Conservation (phyloP, 1,140 invertebrate species). For the Tyrophagus putrescentiae region DNA sequence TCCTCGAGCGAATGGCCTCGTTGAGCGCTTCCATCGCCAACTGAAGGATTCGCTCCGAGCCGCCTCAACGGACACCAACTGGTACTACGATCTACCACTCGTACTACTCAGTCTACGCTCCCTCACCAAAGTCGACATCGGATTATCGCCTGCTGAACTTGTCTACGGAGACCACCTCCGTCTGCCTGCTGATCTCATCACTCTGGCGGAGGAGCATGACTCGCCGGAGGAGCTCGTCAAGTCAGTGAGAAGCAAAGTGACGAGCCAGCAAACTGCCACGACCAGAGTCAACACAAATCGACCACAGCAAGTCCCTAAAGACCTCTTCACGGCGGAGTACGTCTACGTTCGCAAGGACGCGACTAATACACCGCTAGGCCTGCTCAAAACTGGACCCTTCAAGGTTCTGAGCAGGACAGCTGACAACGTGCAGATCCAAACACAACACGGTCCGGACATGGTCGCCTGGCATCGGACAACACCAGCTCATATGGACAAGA, state of each 20-base stretch:
- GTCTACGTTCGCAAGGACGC: not conserved
- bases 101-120: slow-evolving; percentile 31
- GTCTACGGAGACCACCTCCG: slow-evolving; percentile 24
- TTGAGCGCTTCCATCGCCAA: slow-evolving; percentile 25
- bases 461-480: no score
- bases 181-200: slow-evolving; percentile 26
- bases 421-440: no score
- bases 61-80: slow-evolving; percentile 24
- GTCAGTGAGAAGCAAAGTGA: not conserved
- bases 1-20: not conserved
- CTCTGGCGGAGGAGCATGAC: not conserved
- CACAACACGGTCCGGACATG: no score
- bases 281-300: not conserved
- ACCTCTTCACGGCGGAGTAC: not conserved
- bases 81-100: slow-evolving; percentile 31
- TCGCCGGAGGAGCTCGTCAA: not conserved
- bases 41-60: not conserved
- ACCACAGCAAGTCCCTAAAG: not conserved
- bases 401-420: no score
- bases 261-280: not conserved
- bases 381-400: no score
- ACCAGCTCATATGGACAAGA: no score
- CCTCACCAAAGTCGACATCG: slow-evolving; percentile 29
- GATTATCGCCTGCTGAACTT: slow-evolving; percentile 24
- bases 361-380: no score